Percentiles rank a stretch among this genome's conserved stretches.
These are phyloP conservation scores for Catamblyrhynchus diadema DNA, from an alignment of 2,797 vertebrate genomes.

Conservation along the genomic window DNA sequence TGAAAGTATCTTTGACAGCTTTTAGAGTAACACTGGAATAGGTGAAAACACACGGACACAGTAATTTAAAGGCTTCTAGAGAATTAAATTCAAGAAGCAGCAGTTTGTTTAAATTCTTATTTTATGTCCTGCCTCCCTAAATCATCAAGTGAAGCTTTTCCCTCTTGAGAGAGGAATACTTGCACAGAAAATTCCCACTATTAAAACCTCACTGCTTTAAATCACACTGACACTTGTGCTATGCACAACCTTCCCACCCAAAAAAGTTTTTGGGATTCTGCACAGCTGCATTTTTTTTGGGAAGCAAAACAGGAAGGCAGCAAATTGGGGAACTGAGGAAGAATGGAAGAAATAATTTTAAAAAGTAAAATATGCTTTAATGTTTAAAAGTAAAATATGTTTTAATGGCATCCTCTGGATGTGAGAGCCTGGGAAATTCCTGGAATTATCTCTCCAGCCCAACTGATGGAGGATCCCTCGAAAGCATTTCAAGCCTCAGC, in stretches of 20 bases:
- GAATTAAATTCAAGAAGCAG: neutral
- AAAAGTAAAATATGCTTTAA: neutral
- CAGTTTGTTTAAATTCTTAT: neutral
- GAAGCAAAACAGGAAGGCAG: neutral
- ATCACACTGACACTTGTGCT: neutral
- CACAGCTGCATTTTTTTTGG: neutral
- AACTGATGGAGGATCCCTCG: neutral
- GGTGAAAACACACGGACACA: neutral
- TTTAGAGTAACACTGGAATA: neutral
- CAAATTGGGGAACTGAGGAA: accelerated
- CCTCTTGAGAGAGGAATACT: neutral
- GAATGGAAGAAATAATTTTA: accelerated
- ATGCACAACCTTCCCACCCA: neutral
- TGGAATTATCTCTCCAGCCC: neutral
- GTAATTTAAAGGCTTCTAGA: neutral
- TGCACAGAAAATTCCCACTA: neutral
- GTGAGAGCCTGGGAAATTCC: neutral
- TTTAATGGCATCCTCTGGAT: neutral
- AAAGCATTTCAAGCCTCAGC: neutral
- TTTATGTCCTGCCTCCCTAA: neutral
- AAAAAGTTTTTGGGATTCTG: neutral
- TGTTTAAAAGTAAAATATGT: accelerated
- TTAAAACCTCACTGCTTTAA: neutral
- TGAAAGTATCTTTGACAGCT: neutral
- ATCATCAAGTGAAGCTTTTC: neutral